A percentile compares a stretch with the other conserved stretches of the same genome.
Conservation (phyloP, 2,888 invertebrate genomes). For the Magallana nippona region DNA sequence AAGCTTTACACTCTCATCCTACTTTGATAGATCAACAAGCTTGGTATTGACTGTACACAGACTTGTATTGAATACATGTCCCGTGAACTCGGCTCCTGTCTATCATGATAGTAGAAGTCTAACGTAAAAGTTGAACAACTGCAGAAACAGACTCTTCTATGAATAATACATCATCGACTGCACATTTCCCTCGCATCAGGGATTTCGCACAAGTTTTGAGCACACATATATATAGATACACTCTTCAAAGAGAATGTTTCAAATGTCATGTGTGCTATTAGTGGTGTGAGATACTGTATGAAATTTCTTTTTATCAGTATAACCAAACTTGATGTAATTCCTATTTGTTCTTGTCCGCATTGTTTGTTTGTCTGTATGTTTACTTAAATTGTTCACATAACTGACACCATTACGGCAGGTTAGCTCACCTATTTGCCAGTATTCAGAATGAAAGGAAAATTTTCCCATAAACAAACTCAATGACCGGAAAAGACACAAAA, state of each 20-base stretch:
- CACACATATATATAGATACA: not conserved
- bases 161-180: not conserved
- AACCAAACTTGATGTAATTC: too few relatives aligned
- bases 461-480: not conserved
- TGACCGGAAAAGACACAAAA: not conserved
- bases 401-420: not conserved
- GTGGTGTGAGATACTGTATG: too few relatives aligned
- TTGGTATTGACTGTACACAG: not conserved
- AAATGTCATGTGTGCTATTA: too few relatives aligned
- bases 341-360: not conserved
- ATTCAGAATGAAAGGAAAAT: not conserved
- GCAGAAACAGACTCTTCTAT: not conserved
- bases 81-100: not conserved
- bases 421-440: not conserved
- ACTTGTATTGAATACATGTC: not conserved
- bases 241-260: not conserved
- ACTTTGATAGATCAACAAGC: not conserved
- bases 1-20: too few relatives aligned
- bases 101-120: not conserved
- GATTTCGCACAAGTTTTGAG: not conserved
- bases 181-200: not conserved
- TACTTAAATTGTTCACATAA: not conserved
- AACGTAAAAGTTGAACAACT: not conserved
- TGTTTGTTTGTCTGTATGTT: conserved; percentile 28
- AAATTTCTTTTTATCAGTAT: too few relatives aligned